Conservation (phyloP, 2,888 invertebrate species). For the Napeogenes inachia region DNA sequence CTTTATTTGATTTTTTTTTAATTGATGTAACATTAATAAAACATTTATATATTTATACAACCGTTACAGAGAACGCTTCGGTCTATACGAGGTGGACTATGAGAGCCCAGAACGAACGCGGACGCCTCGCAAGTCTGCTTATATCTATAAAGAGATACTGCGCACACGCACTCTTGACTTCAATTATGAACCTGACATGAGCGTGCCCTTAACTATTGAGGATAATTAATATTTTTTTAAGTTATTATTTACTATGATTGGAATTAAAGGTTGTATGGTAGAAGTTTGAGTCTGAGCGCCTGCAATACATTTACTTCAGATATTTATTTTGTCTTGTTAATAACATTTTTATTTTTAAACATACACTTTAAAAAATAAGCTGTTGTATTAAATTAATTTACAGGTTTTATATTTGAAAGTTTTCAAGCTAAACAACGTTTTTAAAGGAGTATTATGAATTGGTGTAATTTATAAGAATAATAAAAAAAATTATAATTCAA, state of each 20-base stretch:
- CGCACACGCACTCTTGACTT: conserved; percentile 46
- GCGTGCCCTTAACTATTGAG: not conserved
- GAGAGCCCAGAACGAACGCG: conserved; percentile 75
- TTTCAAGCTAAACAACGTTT: too few species aligned
- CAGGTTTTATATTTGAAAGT: too few species aligned
- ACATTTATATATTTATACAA: not conserved
- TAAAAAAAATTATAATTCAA: too few species aligned
- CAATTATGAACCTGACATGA: conserved; percentile 39
- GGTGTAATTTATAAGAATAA: too few species aligned
- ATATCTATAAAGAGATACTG: conserved; percentile 69
- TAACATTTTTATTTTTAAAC: too few species aligned
- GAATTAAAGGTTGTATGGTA: too few species aligned
- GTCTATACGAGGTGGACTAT: conserved; percentile 81
- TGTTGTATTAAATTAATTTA: too few species aligned
- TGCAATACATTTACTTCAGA: too few species aligned
- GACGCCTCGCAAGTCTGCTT: conserved; percentile 78
- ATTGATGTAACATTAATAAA: not conserved
- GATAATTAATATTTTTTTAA: not conserved
- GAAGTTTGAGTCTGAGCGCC: too few species aligned
- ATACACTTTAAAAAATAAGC: too few species aligned
- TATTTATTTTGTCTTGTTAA: too few species aligned
- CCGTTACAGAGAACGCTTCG: conserved; percentile 75
- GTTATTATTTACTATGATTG: not conserved
- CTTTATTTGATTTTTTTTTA: not conserved
- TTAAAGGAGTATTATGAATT: too few species aligned